Conservation (phyloP, 2,797 vertebrate species). For the Alcedo atthis region DNA sequence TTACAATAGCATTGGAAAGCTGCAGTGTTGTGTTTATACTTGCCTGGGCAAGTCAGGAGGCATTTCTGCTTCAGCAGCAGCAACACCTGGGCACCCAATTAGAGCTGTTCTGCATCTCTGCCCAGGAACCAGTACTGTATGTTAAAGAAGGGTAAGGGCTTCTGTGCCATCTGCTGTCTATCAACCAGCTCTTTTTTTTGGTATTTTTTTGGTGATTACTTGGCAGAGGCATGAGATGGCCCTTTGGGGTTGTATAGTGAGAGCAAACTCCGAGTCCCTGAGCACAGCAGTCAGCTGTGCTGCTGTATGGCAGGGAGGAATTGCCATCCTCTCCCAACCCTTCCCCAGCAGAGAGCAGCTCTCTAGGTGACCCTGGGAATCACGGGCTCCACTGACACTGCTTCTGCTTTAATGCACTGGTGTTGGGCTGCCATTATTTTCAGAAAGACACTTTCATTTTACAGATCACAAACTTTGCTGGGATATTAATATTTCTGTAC, state of each 20-base stretch:
- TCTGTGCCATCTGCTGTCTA: background rate
- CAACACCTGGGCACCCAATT: background rate
- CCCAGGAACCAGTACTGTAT: background rate
- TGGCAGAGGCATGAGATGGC: no score
- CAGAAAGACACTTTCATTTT: background rate
- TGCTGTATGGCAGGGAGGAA: fast-evolving
- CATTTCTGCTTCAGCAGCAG: background rate
- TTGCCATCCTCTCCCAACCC: background rate
- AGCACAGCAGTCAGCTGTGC: background rate
- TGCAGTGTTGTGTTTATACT: background rate
- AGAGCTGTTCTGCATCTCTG: background rate
- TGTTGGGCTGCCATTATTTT: background rate
- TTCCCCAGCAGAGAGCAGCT: background rate
- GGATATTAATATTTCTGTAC: background rate
- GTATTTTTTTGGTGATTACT: background rate
- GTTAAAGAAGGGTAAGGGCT: background rate
- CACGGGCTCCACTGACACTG: background rate
- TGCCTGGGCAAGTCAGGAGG: background rate
- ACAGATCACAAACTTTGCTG: background rate
- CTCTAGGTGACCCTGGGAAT: background rate
- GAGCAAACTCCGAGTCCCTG: background rate
- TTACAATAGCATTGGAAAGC: background rate
- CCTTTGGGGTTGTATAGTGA: no score
- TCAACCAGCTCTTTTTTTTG: background rate
- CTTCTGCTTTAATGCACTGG: background rate